These are phyloP conservation scores for Sipha maydis DNA, from an alignment of 2,888 invertebrate species.

Conservation along the genomic window DNA sequence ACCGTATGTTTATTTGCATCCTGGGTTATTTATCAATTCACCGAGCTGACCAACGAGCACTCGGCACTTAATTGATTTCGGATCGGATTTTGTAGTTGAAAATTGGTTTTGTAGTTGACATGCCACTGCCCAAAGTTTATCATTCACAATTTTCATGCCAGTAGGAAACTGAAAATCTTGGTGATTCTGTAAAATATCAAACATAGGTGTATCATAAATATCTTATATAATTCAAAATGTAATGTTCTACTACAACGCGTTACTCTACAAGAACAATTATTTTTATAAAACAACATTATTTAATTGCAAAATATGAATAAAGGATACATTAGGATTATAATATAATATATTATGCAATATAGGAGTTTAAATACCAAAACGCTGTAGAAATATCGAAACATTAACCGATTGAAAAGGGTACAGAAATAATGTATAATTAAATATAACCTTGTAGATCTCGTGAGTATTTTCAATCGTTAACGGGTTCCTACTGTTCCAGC, in stretches of 20 bases:
- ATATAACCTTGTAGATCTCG: constrained; percentile 65
- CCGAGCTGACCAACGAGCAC: constrained; percentile 75
- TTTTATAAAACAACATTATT: not conserved
- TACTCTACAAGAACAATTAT: not conserved
- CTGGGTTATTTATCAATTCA: constrained; percentile 72
- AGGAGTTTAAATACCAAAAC: not conserved
- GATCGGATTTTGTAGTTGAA: constrained; percentile 68
- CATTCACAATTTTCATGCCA: constrained; percentile 76
- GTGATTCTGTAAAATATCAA: constrained; percentile 72
- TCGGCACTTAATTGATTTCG: constrained; percentile 73
- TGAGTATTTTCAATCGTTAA: constrained; percentile 64
- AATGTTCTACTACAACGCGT: no score
- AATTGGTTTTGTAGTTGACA: constrained; percentile 78
- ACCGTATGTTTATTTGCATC: constrained; percentile 67
- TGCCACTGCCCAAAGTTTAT: constrained; percentile 76
- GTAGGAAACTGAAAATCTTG: constrained; percentile 78
- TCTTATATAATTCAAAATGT: no score
- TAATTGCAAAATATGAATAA: not conserved
- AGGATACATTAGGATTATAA: not conserved
- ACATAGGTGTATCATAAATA: not conserved
- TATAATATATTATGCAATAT: no score
- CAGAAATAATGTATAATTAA: not conserved
- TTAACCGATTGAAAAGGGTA: not conserved
- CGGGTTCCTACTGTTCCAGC: constrained; percentile 67
- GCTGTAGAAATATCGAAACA: not conserved